Percentiles rank a stretch among this genome's conserved stretches.
These are phyloP conservation scores for Daubentonia madagascariensis DNA, from an alignment of 2,113 vertebrate genomes.

Conservation along the genomic window DNA sequence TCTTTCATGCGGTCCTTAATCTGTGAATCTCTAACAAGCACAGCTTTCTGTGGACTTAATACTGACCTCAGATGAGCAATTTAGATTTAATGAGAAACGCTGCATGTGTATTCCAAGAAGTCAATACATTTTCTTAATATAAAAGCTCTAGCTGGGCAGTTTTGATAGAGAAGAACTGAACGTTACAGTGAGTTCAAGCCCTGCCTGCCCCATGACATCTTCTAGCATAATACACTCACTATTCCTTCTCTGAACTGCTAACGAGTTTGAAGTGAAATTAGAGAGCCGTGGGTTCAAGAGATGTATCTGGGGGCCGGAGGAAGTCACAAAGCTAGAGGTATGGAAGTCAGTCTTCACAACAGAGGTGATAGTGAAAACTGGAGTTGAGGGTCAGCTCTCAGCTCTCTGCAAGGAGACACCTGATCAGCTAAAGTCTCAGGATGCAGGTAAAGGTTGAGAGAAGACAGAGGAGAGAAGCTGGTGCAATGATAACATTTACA, in stretches of 20 bases:
- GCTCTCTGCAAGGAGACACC: not conserved
- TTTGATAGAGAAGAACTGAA: not conserved
- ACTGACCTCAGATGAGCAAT: not conserved
- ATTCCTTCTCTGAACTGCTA: not conserved
- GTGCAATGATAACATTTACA: not conserved
- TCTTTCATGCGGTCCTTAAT: not conserved
- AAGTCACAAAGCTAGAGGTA: not conserved
- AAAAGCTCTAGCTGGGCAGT: not conserved
- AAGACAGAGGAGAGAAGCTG: not conserved
- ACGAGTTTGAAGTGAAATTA: not conserved
- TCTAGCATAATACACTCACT: not conserved
- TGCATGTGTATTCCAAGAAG: not conserved
- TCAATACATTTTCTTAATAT: not conserved
- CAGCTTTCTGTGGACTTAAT: not conserved
- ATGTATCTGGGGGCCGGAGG: not conserved
- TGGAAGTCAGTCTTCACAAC: not conserved
- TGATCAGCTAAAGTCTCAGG: not conserved
- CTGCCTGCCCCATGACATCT: not conserved
- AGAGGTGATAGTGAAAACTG: not conserved
- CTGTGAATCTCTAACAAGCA: not conserved
- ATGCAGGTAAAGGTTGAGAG: not conserved
- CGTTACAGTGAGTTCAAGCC: not conserved
- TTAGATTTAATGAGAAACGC: not conserved
- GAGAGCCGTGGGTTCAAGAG: not conserved
- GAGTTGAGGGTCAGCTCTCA: not conserved